Conservation (phyloP, 2,113 vertebrate species). For the Ranitomeya variabilis region DNA sequence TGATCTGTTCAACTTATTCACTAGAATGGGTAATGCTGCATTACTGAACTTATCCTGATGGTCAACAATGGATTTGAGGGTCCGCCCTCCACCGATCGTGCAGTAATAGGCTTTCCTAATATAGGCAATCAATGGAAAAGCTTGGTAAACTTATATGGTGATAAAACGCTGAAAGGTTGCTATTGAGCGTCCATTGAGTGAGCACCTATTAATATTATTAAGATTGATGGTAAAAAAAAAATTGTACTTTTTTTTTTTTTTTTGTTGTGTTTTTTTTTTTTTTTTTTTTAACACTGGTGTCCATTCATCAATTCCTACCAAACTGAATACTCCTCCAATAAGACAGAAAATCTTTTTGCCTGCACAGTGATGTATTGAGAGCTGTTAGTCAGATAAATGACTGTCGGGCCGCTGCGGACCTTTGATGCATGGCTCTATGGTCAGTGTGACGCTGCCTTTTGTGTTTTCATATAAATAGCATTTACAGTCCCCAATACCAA, state of each 20-base stretch:
- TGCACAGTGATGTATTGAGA: conserved; percentile 8
- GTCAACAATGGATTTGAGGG: too few species aligned
- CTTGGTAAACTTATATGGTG: too few species aligned
- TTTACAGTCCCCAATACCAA: conserved; percentile 5
- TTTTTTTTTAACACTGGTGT: conserved; percentile 4
- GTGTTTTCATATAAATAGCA: neutral
- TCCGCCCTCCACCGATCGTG: too few species aligned
- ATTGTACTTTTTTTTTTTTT: neutral
- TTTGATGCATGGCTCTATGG: conserved; percentile 19
- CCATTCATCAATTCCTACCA: conserved; percentile 42
- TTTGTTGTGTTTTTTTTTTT: neutral
- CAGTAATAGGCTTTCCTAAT: too few species aligned
- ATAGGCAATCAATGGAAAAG: too few species aligned
- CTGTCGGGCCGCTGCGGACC: neutral
- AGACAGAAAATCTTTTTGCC: conserved; percentile 32
- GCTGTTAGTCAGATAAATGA: conserved; percentile 44
- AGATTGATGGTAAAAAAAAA: neutral
- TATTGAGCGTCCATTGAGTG: neutral
- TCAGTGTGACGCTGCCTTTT: neutral
- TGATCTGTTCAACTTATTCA: too few species aligned
- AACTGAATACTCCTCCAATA: neutral
- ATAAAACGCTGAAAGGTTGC: too few species aligned
- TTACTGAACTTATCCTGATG: too few species aligned
- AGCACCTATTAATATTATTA: conserved; percentile 22
- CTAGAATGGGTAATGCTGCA: too few species aligned